Conservation (phyloP, 2,888 invertebrate species). For the Galerucella calmariensis region DNA sequence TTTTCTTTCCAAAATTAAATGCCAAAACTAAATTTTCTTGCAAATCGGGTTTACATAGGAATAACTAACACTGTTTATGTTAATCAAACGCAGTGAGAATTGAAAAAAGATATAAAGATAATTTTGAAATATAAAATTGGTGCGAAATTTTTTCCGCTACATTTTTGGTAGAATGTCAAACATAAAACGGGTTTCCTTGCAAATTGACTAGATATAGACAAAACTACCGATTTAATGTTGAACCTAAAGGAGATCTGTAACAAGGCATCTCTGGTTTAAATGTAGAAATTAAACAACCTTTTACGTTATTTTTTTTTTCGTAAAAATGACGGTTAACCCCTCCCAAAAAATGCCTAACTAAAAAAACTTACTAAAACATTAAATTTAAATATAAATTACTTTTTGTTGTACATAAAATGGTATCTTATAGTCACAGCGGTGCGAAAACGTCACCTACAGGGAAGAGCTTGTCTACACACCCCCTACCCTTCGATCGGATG, state of each 20-base stretch:
- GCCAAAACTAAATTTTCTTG: too few relatives aligned
- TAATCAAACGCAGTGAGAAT: too few relatives aligned
- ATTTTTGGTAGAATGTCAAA: too few relatives aligned
- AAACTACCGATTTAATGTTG: background rate
- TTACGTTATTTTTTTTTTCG: background rate
- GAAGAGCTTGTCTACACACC: conserved; percentile 41
- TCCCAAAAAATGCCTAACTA: conserved; percentile 23
- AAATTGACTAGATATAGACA: background rate
- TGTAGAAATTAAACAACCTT: background rate
- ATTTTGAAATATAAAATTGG: too few relatives aligned
- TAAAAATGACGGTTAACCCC: conserved; percentile 16
- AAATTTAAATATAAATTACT: conserved; percentile 43
- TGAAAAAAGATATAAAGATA: too few relatives aligned
- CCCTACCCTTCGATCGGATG: conserved; percentile 23
- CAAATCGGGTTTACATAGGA: too few relatives aligned
- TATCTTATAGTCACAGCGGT: conserved; percentile 51
- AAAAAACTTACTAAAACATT: conserved; percentile 37
- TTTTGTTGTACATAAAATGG: conserved; percentile 43
- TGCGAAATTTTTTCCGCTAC: too few relatives aligned
- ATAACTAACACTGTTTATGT: too few relatives aligned
- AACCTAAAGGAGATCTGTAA: background rate
- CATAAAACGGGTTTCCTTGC: background rate
- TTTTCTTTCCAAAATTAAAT: too few relatives aligned
- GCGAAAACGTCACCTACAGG: conserved; percentile 54
- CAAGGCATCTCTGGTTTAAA: background rate